phyloP scores from a whole-genome alignment of 1,140 invertebrate species.

The Lepidotrigona ventralis region DNA sequence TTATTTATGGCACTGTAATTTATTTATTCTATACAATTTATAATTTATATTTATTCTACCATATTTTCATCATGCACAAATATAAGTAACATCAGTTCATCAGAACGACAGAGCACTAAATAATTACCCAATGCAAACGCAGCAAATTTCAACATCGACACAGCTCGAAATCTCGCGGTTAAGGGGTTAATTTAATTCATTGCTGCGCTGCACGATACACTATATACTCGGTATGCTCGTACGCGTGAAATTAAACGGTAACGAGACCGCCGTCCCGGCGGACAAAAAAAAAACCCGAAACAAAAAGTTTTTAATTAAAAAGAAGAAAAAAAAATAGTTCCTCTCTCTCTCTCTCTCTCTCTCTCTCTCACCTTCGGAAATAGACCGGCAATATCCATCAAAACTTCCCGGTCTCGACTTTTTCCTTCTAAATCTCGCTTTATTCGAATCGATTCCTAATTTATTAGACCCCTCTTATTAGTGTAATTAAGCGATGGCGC shows the following conservation, averaged over 20 bases:
- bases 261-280: not conserved
- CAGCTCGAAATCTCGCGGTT: not conserved
- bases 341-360: not conserved
- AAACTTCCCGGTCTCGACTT: not conserved
- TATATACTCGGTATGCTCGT: not conserved
- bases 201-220: not conserved
- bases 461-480: not conserved
- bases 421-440: not conserved
- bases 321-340: not conserved
- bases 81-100: too few species aligned
- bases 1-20: too few species aligned
- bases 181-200: conserved; percentile 24
- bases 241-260: conserved; percentile 8
- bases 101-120: too few species aligned
- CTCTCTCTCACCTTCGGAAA: too few species aligned
- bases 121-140: too few species aligned
- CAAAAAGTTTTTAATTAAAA: conserved; percentile 16
- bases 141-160: not conserved
- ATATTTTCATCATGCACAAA: too few species aligned
- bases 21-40: too few species aligned
- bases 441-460: not conserved
- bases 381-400: too few species aligned
- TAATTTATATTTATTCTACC: too few species aligned
- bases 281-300: not conserved
- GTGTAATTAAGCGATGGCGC: not conserved